Evolutionary conservation across 2,888 invertebrate genomes (phyloP).

Genomic region (Nomada ruficornis): DNA sequence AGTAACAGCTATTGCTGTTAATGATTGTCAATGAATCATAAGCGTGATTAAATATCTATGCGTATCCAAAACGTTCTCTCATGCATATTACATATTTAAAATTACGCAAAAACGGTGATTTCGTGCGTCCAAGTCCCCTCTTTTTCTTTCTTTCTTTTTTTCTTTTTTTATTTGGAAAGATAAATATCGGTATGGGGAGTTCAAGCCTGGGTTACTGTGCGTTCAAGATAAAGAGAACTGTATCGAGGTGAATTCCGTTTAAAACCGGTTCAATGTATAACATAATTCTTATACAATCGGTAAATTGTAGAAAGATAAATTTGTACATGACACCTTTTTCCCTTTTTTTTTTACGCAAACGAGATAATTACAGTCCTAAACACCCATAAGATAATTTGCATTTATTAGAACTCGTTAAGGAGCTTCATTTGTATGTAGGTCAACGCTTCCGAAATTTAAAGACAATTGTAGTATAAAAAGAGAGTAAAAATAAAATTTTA

Average conservation of each 20-base stretch:
- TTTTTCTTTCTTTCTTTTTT: neutral
- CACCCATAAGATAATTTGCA: conserved; percentile 33
- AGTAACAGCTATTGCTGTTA: neutral
- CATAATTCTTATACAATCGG: conserved; percentile 23
- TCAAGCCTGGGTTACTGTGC: conserved; percentile 13
- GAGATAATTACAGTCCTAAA: conserved; percentile 52
- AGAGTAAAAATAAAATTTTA: neutral
- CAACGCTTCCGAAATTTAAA: conserved; percentile 30
- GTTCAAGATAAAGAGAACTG: conserved; percentile 28
- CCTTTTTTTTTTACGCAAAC: conserved; percentile 46
- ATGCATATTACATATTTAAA: conserved; percentile 35
- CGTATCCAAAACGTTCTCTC: neutral
- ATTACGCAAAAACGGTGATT: conserved; percentile 5
- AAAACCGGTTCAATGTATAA: conserved; percentile 60
- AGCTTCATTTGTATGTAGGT: conserved; percentile 41
- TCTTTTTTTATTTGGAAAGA: neutral
- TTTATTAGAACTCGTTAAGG: conserved; percentile 39
- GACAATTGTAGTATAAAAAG: neutral
- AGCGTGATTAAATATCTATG: neutral
- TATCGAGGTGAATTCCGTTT: conserved; percentile 32
- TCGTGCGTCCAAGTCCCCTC: neutral
- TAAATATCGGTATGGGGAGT: neutral
- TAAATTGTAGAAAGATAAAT: conserved; percentile 49
- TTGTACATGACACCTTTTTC: conserved; percentile 33
- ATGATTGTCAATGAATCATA: conserved; percentile 25